These are phyloP conservation scores for Dastarcus helophoroides DNA, from an alignment of 2,888 invertebrate genomes.

Conservation along the genomic window DNA sequence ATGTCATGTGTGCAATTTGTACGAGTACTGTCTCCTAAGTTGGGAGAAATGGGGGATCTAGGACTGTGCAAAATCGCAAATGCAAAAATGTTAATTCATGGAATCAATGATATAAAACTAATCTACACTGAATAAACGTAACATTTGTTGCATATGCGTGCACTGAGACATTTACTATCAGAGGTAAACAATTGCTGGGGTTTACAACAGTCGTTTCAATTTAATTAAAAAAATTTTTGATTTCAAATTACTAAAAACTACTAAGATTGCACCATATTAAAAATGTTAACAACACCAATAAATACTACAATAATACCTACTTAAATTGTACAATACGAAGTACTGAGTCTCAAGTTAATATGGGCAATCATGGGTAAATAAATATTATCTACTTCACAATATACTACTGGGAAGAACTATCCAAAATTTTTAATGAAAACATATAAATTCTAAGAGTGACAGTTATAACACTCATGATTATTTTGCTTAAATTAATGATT, in stretches of 20 bases:
- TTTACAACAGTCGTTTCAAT: constrained; percentile 28
- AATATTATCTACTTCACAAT: constrained; percentile 14
- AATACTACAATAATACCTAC: constrained; percentile 1
- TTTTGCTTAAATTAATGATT: constrained; percentile 32
- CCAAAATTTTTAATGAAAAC: constrained; percentile 16
- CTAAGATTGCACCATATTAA: constrained; percentile 22
- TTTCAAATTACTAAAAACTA: constrained; percentile 17
- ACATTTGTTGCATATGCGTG: no score
- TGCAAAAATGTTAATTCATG: no score
- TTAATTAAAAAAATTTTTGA: constrained; percentile 20
- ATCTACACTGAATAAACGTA: no score
- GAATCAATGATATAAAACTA: no score
- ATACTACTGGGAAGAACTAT: constrained; percentile 17
- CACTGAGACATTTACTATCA: no score
- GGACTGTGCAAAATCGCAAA: no score
- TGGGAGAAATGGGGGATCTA: no score
- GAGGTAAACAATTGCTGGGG: no score
- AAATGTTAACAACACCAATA: constrained; percentile 16
- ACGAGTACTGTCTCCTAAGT: no score
- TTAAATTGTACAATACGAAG: constrained; percentile 14
- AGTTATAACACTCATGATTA: constrained; percentile 37
- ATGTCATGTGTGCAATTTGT: no score
- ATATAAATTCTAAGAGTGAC: constrained; percentile 30
- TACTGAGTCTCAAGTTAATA: constrained; percentile 14
- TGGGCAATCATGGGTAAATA: constrained; percentile 20